These are phyloP conservation scores for Loriculus beryllinus DNA, from an alignment of 2,797 vertebrate genomes.

Conservation along the genomic window DNA sequence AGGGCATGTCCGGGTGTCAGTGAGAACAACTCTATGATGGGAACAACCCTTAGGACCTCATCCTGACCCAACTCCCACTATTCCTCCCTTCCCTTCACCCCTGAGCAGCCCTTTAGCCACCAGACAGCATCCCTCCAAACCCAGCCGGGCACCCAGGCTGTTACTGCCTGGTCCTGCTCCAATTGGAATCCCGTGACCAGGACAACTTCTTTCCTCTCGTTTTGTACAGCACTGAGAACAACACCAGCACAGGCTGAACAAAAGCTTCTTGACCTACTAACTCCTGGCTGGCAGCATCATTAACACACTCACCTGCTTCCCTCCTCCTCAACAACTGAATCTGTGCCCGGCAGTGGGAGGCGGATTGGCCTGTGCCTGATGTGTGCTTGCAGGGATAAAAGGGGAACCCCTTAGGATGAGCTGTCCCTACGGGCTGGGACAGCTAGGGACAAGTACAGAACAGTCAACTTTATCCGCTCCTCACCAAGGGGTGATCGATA, in stretches of 20 bases:
- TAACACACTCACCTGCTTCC: constrained; percentile 43
- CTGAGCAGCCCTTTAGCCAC: not conserved
- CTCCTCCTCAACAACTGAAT: not conserved
- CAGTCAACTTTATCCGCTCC: constrained; percentile 8
- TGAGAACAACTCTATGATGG: not conserved
- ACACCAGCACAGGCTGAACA: constrained; percentile 2
- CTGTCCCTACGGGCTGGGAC: not conserved
- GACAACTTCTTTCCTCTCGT: constrained; percentile 32
- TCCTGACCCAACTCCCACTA: not conserved
- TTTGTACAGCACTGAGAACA: not conserved
- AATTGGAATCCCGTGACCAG: not conserved
- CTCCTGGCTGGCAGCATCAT: constrained; percentile 21
- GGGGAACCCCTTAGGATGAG: constrained; percentile 31
- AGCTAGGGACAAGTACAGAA: not conserved
- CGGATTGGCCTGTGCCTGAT: constrained; percentile 34
- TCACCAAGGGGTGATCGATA: not conserved
- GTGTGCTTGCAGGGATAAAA: constrained; percentile 6
- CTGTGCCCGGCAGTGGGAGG: not conserved
- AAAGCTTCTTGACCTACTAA: constrained; percentile 66
- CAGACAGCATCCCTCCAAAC: not conserved
- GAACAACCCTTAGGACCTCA: not conserved
- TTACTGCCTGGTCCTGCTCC: not conserved
- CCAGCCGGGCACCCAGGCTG: not conserved
- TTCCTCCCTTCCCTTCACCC: not conserved
- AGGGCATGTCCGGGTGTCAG: fast-evolving